phyloP scores from a whole-genome alignment of 2,888 invertebrate species.

The Microctonus hyperodae region DNA sequence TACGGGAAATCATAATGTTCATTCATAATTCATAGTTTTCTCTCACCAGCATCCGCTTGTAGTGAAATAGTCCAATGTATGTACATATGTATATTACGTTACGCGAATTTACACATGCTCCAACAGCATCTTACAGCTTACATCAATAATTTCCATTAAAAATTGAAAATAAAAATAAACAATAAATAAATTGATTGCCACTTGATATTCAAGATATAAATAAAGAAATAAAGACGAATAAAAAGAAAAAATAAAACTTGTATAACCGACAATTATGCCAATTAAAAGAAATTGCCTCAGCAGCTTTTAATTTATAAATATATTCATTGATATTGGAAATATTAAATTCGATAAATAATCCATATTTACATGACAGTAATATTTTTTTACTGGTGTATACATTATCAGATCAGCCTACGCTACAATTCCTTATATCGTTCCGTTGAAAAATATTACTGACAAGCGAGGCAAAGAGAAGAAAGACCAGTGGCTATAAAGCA shows the following conservation, averaged over 20 bases:
- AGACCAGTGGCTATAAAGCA: constrained; percentile 35
- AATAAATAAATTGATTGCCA: neutral
- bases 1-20: constrained; percentile 45
- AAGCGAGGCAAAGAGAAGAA: constrained; percentile 34
- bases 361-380: constrained; percentile 4
- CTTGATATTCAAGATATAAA: neutral
- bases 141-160: neutral
- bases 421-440: constrained; percentile 12
- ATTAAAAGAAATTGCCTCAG: neutral
- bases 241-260: neutral
- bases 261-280: neutral
- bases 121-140: neutral
- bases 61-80: constrained; percentile 29
- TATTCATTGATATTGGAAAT: neutral
- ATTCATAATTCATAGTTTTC: constrained; percentile 48
- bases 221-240: neutral
- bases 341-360: constrained; percentile 2
- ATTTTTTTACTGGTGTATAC: constrained; percentile 5
- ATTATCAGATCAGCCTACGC: constrained; percentile 20
- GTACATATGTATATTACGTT: too few species aligned
- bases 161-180: neutral
- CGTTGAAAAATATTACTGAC: constrained; percentile 25
- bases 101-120: constrained; percentile 28
- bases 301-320: neutral
- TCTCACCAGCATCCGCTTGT: constrained; percentile 8